phyloP scores from a whole-genome alignment of 2,797 vertebrate species.

The Atherinosoma microstoma region DNA sequence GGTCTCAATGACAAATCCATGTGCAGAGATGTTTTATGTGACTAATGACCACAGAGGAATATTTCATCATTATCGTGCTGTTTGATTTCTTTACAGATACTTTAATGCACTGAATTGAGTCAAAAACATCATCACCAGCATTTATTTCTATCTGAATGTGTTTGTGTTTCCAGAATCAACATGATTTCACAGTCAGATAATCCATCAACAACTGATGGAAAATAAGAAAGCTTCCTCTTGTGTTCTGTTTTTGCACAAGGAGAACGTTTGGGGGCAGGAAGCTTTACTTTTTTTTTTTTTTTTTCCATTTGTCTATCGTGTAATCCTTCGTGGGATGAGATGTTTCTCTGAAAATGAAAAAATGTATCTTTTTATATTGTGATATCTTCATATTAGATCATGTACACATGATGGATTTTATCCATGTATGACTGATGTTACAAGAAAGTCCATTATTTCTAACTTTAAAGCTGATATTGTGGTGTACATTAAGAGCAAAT shows the following conservation, averaged over 20 bases:
- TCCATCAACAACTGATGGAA: slow-evolving; percentile 3
- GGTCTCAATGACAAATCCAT: background rate
- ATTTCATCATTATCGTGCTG: background rate
- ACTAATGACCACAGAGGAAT: background rate
- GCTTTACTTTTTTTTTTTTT: background rate
- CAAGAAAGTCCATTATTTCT: slow-evolving; percentile 25
- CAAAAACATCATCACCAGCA: slow-evolving; percentile 1
- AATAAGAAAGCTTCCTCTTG: background rate
- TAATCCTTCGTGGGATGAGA: slow-evolving; percentile 17
- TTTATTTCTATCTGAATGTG: background rate
- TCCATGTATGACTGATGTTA: slow-evolving; percentile 6
- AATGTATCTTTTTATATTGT: background rate
- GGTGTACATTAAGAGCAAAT: slow-evolving; percentile 27
- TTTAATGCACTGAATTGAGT: slow-evolving; percentile 5
- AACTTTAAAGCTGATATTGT: slow-evolving; percentile 17
- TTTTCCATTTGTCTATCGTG: background rate
- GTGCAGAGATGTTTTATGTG: background rate
- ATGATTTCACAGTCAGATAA: background rate
- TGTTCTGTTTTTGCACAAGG: background rate
- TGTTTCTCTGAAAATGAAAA: slow-evolving; percentile 12
- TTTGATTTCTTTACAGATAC: background rate
- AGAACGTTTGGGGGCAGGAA: background rate
- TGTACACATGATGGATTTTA: slow-evolving; percentile 23
- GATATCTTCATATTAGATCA: slow-evolving; percentile 17
- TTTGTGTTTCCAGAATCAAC: slow-evolving; percentile 1